A percentile compares a stretch with the other conserved stretches of the same genome.
These are phyloP conservation scores for Neodiprion lecontei DNA, from an alignment of 1,140 invertebrate genomes.

Conservation along the genomic window DNA sequence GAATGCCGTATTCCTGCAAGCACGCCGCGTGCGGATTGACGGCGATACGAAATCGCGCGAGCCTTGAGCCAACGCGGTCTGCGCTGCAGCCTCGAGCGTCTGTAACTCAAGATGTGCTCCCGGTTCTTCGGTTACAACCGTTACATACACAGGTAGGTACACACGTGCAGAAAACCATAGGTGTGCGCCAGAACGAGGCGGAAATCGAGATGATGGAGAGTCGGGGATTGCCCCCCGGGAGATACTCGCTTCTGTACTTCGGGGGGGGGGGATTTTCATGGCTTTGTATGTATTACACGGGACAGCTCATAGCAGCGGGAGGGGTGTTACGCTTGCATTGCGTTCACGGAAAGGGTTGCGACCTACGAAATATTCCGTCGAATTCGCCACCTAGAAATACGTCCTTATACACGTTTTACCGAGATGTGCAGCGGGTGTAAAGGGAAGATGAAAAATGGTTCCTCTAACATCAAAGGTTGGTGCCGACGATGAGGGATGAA, in stretches of 20 bases:
- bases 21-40: not conserved
- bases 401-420: too few species aligned
- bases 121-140: not conserved
- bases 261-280: not conserved
- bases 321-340: not conserved
- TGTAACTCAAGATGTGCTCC: not conserved
- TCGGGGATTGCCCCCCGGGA: not conserved
- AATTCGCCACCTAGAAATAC: too few species aligned
- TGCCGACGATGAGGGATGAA: too few species aligned
- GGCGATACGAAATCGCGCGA: not conserved
- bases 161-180: too few species aligned
- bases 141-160: too few species aligned
- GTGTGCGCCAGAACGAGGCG: too few species aligned
- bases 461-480: too few species aligned
- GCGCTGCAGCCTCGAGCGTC: not conserved
- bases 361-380: too few species aligned
- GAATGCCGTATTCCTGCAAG: not conserved
- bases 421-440: too few species aligned
- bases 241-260: not conserved
- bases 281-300: not conserved
- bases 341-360: too few species aligned
- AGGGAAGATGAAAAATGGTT: too few species aligned
- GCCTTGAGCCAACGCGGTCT: too few species aligned
- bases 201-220: conserved; percentile 1
- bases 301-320: not conserved